Evolutionary conservation across 37 sponge, comb jelly and placozoan genomes (phyloP), one percentile per base, ranked within the genome.

Genomic region (Eunapius fragilis): DNA sequence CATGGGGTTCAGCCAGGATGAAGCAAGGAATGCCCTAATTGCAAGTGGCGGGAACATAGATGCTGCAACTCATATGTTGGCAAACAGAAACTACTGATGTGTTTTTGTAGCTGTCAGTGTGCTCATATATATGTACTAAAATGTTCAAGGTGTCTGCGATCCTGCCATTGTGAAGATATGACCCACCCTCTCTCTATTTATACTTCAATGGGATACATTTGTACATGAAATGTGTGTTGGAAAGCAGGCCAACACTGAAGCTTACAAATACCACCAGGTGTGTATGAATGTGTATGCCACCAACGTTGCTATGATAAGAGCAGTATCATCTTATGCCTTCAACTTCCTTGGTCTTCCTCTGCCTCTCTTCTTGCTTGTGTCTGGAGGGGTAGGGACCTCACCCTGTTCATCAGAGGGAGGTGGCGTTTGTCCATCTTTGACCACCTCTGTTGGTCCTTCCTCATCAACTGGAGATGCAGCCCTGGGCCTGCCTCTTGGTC

Each of bases 1-100:
- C 27, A 91, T 91, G 87, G 91, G 91, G 25, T 91, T 91, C 72
- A 31, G 38, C 17, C 48, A 22, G 31, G 38, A 78, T 26, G 83
- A 91, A 25, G 37, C 82, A 17, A 30, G 50, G 4, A 37, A 71
- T 32, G 91, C 91, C 0, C 87, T 91, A 25, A 33, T 45, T 0
- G 76, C 75, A 25, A 86, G 78, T 70, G 87, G 82, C 22, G 41
- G 70, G 28, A 68, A 91, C 48, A 30, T 86, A 33, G 78, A 75
- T 67, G 87, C 74, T 33, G 91, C 91, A 24, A 38, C 83, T 3
- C 83, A 82, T 31, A 19, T 91, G n/a, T 74, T 91, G 25, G 68
- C 87, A 25, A 71, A 71, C 34, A 69, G 67, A 78, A 80, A 74
- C 67, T 36, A 75, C 37, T 36, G 17, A 73, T 73, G 23, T 10